Evolutionary conservation across 2,797 vertebrate species (phyloP).

Genomic region (Psittacula derbiana): DNA sequence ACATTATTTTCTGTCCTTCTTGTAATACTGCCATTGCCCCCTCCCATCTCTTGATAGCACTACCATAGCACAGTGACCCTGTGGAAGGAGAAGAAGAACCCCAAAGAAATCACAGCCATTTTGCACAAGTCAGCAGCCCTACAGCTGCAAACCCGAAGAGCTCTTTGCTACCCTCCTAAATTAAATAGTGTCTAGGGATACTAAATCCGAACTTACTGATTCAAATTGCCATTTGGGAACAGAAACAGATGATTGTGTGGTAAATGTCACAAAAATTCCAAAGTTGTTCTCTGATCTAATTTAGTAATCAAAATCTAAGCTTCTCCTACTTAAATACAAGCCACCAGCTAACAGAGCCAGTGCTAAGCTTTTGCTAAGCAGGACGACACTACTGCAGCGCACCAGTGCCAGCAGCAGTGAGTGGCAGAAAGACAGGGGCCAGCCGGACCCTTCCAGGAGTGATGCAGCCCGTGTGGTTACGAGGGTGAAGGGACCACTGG

Average conservation of each 20-base stretch:
- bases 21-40: neutral
- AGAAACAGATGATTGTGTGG: neutral
- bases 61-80: neutral
- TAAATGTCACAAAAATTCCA: neutral
- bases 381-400: accelerated
- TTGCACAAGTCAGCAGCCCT: neutral
- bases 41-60: neutral
- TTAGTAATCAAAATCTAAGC: neutral
- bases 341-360: neutral
- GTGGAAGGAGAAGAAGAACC: neutral
- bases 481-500: neutral
- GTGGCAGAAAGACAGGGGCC: accelerated
- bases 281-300: neutral
- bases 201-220: neutral
- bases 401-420: neutral
- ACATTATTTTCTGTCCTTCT: neutral
- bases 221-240: neutral
- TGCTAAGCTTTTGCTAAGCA: neutral
- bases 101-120: neutral
- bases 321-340: neutral
- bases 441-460: accelerated
- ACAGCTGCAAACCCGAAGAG: neutral
- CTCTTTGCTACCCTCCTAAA: neutral
- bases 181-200: neutral
- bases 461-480: accelerated